Conservation (phyloP, 92 coral and sea anemone genomes). For the Scolanthus callimorphus region DNA sequence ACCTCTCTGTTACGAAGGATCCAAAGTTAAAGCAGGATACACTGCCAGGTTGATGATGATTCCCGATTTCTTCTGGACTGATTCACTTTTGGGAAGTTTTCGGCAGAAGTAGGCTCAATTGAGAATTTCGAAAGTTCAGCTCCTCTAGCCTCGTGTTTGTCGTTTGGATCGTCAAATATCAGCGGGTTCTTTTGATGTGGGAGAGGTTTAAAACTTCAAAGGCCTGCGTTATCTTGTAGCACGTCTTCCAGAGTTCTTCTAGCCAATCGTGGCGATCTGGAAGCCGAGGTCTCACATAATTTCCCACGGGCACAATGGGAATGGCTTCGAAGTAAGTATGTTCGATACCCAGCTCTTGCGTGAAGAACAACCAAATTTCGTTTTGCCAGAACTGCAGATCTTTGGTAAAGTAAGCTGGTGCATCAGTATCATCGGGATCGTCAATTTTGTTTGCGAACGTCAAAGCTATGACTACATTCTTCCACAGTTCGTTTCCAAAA, state of each 20-base stretch:
- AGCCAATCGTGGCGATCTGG: slow-evolving; percentile 31
- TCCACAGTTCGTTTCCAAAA: slow-evolving; percentile 30
- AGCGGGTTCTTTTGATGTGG: slow-evolving; percentile 6
- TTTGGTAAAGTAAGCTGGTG: not conserved
- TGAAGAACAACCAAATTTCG: not conserved
- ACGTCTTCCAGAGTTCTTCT: slow-evolving; percentile 19
- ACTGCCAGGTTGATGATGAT: too few relatives aligned
- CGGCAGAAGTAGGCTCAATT: too few relatives aligned
- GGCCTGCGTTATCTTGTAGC: slow-evolving; percentile 5
- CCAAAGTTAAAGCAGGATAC: too few relatives aligned
- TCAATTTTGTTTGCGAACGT: too few relatives aligned
- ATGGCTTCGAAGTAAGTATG: too few relatives aligned
- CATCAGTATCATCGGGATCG: slow-evolving; percentile 13
- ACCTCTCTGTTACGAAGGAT: too few relatives aligned
- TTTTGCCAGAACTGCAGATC: slow-evolving; percentile 5
- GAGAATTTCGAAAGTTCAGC: too few relatives aligned
- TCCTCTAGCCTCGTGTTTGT: too few relatives aligned
- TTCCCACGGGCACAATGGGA: slow-evolving; percentile 45
- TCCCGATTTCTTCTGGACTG: too few relatives aligned
- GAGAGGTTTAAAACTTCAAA: slow-evolving; percentile 5
- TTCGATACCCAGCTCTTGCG: too few relatives aligned
- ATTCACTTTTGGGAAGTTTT: too few relatives aligned
- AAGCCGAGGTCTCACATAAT: slow-evolving; percentile 8
- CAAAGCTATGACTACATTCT: slow-evolving; percentile 28
- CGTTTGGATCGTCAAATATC: too few relatives aligned